A percentile compares a stretch with the other conserved stretches of the same genome.
These are phyloP conservation scores for Stegophylla sp. DNA, from an alignment of 2,888 invertebrate genomes.

Conservation along the genomic window DNA sequence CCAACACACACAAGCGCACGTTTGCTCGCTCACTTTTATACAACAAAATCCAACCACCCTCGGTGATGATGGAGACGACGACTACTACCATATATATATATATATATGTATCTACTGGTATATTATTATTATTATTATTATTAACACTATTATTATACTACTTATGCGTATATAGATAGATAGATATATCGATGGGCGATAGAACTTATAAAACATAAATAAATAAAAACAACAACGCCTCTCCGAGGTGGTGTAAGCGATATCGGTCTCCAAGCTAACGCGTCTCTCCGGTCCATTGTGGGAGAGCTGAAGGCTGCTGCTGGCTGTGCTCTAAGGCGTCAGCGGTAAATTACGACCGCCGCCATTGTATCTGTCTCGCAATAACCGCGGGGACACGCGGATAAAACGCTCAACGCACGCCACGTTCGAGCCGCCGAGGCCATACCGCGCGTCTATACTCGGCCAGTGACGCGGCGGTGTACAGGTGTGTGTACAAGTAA, in stretches of 20 bases:
- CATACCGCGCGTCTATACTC: too few relatives aligned
- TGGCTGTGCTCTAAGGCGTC: not conserved
- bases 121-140: not conserved
- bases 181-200: constrained; percentile 38
- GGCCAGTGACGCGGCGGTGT: too few relatives aligned
- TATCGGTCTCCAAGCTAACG: not conserved
- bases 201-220: constrained; percentile 51
- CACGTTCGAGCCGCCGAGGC: too few relatives aligned
- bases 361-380: too few relatives aligned
- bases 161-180: not conserved
- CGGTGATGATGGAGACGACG: not conserved
- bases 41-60: not conserved
- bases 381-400: too few relatives aligned
- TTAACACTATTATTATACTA: not conserved
- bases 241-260: not conserved
- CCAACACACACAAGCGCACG: not conserved
- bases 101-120: not conserved
- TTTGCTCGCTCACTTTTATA: not conserved
- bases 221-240: constrained; percentile 53
- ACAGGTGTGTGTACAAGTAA: too few relatives aligned
- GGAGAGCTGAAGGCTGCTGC: constrained; percentile 29
- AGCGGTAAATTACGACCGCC: constrained; percentile 35
- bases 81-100: not conserved
- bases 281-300: too few relatives aligned
- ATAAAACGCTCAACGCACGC: not conserved